Evolutionary conservation across 2,797 vertebrate species (phyloP), one percentile per base, ranked within the genome.

Genomic region (Peromyscus eremicus): DNA sequence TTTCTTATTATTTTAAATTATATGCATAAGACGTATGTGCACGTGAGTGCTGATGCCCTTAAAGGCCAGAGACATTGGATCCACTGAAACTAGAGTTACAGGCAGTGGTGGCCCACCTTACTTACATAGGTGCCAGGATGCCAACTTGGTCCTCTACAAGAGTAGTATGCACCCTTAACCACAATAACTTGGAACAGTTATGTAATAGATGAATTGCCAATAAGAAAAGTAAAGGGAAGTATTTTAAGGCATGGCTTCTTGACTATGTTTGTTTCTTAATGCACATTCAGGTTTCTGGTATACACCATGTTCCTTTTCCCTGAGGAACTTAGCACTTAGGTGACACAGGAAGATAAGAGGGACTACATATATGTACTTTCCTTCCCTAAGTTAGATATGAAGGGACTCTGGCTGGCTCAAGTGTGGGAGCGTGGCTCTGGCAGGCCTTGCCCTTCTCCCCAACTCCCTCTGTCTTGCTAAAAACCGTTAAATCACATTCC

Each of bases 181-280:
- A 9, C 43, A 0, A 64, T 66, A 34, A 46, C 55, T 66, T 77
- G 68, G 17, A 71, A 92, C 37, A 86, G 23, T 84, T 92, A 79
- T 55, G 43, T 92, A 34, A 70, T 92, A 21, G 60, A 57, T 68
- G 5, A 71, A 77, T 13, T 71, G 46, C 37, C 77, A 83, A 75
- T 62, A 83, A 46, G 29, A 25, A 92, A 77, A 92, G 3, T 76
- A 66, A 86, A 91, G 68, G 23, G 11, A 34, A 43, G 6, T 87
- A 64, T 55, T 62, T 77, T 71, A 66, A 11, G 23, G 73, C 62
- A 76, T 93, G 79, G 55, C 43, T 93, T 93, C 40, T 40, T 49
- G 17, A 23, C 73, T 93, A 34, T 91, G 46, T 89, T 29, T 46
- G 17, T 55, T 95, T 76, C 66, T 82, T 94, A 55, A 52, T 43